Evolutionary conservation across 37 sponge, comb jelly and placozoan species (phyloP), one percentile per base, ranked within the genome.

Genomic region (Amphimedon queenslandica): DNA sequence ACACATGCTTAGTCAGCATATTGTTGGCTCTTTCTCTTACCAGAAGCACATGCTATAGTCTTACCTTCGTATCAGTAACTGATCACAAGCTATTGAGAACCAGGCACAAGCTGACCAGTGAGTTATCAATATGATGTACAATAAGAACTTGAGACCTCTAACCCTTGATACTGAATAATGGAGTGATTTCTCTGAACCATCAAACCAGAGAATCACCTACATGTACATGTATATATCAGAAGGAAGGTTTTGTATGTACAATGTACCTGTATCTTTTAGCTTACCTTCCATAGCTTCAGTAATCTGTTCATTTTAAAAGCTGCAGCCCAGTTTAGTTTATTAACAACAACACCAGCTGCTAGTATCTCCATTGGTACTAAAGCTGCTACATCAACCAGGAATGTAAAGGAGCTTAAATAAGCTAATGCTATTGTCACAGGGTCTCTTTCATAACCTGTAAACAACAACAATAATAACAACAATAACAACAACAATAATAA

Each of bases 51-150:
- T n/a, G n/a, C n/a, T n/a, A n/a, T n/a, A n/a, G n/a, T n/a, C n/a
- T n/a, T n/a, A n/a, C n/a, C n/a, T n/a, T n/a, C n/a, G n/a, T n/a
- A n/a, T n/a, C n/a, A n/a, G n/a, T n/a, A n/a, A n/a, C n/a, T n/a
- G 8, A 47, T 76, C 77, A 60, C 88, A 87, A 27, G 84, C 88
- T n/a, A 87, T 63, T 24, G 76, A 55, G 75, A 92, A 87, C 88
- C 87, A 87, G n/a, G 82, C 28, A 37, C 93, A 92, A 20, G 88
- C 80, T 60, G 57, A 41, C 66, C 80, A 23, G 56, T 92, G 93
- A 27, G 83, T 77, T 42, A 70, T 3, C 0, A 66, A 67, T n/a
- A 80, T 57, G 20, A 83, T 83, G 78, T 83, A 92, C 32, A 92
- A 42, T 23, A 70, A 40, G 70, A 87, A 83, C 70, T 87, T 92